phyloP scores from a whole-genome alignment of 2,113 vertebrate species.

The Oreocharis arfaki region DNA sequence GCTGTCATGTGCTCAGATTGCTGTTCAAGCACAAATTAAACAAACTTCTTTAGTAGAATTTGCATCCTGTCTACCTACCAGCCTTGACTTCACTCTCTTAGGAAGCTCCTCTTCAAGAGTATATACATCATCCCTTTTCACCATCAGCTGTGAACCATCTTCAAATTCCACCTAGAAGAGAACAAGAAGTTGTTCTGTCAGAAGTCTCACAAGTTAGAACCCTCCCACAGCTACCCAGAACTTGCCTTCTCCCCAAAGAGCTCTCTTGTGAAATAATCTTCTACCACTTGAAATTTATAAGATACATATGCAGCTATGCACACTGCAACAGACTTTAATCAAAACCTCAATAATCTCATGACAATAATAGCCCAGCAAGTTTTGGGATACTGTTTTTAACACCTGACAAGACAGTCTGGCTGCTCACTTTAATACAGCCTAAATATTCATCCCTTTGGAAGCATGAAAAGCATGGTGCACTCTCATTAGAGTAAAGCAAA shows the following conservation, averaged over 20 bases:
- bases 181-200: background rate
- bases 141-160: slow-evolving; percentile 92
- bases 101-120: slow-evolving; percentile 95
- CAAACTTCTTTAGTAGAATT: background rate
- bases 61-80: slow-evolving; percentile 74
- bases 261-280: background rate
- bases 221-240: background rate
- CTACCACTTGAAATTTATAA: background rate
- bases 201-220: background rate
- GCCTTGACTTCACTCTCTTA: slow-evolving; percentile 93
- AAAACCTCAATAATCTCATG: background rate
- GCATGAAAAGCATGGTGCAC: background rate
- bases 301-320: background rate
- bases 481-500: background rate
- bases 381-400: background rate
- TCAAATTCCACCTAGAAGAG: slow-evolving; percentile 92
- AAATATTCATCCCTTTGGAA: background rate
- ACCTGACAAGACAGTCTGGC: background rate
- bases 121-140: slow-evolving; percentile 96
- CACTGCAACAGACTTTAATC: background rate
- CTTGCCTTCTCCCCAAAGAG: background rate
- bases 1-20: background rate
- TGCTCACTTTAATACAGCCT: background rate
- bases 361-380: background rate
- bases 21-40: background rate